Conservation (phyloP, 1,140 invertebrate species). For the Apis laboriosa region DNA sequence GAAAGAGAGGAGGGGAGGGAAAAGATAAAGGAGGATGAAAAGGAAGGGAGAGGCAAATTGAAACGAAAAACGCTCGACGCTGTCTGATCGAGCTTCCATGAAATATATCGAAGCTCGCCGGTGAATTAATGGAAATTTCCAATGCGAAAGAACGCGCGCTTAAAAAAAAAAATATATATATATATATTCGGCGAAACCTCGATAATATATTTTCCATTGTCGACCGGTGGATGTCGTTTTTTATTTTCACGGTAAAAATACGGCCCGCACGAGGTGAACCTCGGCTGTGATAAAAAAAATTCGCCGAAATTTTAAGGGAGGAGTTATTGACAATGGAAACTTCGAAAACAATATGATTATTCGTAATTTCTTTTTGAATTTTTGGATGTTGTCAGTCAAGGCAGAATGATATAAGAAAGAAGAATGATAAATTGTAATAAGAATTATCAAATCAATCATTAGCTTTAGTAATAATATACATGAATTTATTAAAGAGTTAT, state of each 20-base stretch:
- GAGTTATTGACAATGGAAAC: not conserved
- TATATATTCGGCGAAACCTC: not conserved
- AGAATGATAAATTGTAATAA: no score
- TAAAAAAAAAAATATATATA: not conserved
- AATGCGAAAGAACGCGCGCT: conserved; percentile 12
- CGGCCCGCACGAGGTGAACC: not conserved
- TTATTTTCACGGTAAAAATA: not conserved
- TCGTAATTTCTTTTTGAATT: no score
- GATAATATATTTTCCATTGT: conserved; percentile 19
- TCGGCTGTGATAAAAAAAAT: not conserved
- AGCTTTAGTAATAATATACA: no score
- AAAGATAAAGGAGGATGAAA: not conserved
- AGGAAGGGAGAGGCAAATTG: conserved; percentile 1
- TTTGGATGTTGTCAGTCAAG: no score
- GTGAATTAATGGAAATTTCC: conserved; percentile 5
- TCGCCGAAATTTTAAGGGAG: not conserved
- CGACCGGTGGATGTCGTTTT: not conserved
- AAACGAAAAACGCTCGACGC: conserved; percentile 10
- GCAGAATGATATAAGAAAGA: no score
- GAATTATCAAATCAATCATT: no score
- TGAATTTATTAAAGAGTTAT: no score
- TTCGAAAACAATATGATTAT: no score
- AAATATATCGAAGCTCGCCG: conserved; percentile 6
- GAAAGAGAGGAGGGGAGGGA: not conserved
- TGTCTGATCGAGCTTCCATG: conserved; percentile 5